phyloP scores from a whole-genome alignment of 2,113 vertebrate species.

The Phainopepla nitens region DNA sequence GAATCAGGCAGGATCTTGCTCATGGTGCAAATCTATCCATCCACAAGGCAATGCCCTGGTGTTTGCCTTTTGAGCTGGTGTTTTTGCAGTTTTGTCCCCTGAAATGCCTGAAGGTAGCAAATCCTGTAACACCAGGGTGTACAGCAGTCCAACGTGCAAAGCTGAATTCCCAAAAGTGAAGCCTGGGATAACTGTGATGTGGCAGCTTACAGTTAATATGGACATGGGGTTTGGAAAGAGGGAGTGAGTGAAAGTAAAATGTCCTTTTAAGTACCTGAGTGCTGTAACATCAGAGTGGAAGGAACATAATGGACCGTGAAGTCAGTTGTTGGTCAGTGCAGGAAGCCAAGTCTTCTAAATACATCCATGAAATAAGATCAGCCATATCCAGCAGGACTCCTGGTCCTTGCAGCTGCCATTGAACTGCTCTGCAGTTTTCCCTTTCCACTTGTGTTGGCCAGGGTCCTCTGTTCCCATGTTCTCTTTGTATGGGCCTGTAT shows the following conservation, averaged over 20 bases:
- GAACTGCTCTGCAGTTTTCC: background rate
- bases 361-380: no score
- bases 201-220: background rate
- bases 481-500: background rate
- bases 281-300: background rate
- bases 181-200: accelerated
- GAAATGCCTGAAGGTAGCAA: background rate
- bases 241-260: background rate
- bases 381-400: background rate
- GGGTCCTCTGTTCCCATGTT: background rate
- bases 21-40: background rate
- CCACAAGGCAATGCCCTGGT: background rate
- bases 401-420: background rate
- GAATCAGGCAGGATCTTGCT: accelerated
- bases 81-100: background rate
- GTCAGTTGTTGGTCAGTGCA: background rate
- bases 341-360: background rate
- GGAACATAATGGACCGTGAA: background rate
- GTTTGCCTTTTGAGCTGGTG: background rate
- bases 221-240: accelerated
- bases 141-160: accelerated
- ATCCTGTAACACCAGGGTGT: background rate
- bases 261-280: background rate
- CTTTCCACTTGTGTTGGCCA: background rate
- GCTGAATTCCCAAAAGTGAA: background rate